phyloP scores from a whole-genome alignment of 2,888 invertebrate genomes.

The Tigriopus californicus region DNA sequence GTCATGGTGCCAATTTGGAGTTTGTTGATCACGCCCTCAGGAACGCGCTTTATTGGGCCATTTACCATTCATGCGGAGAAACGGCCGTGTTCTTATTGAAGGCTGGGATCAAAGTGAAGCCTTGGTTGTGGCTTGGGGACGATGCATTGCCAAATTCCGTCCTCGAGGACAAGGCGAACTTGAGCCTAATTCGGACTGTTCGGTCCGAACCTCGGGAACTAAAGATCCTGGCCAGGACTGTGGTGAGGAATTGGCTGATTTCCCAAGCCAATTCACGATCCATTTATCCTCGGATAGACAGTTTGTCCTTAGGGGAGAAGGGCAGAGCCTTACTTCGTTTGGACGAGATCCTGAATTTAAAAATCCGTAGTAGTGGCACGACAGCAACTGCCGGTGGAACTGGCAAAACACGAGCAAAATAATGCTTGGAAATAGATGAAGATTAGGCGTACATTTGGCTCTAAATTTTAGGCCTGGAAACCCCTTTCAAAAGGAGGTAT shows the following conservation, averaged over 20 bases:
- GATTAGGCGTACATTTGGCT: too few species aligned
- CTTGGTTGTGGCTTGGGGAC: constrained; percentile 11
- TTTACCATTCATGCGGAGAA: constrained; percentile 10
- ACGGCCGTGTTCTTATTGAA: not conserved
- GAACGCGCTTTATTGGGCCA: constrained; percentile 10
- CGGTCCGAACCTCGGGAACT: not conserved
- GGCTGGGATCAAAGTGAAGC: constrained; percentile 6
- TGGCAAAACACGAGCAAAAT: too few species aligned
- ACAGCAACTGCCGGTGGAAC: too few species aligned
- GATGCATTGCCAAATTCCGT: constrained; percentile 9
- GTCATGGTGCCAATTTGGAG: constrained; percentile 14
- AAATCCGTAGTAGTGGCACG: too few species aligned
- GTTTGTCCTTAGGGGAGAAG: too few species aligned
- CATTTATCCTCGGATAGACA: not conserved
- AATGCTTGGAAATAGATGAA: too few species aligned
- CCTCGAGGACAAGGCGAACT: not conserved
- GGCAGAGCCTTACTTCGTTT: too few species aligned
- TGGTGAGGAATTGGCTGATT: not conserved
- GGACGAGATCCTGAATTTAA: too few species aligned
- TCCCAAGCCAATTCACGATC: not conserved
- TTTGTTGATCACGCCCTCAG: constrained; percentile 11
- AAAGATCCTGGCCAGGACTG: not conserved
- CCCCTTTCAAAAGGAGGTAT: too few species aligned
- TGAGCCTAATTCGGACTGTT: not conserved
- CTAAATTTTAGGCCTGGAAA: too few species aligned